Evolutionary conservation across 2,888 invertebrate species (phyloP).

Genomic region (Drosophila phalerata): DNA sequence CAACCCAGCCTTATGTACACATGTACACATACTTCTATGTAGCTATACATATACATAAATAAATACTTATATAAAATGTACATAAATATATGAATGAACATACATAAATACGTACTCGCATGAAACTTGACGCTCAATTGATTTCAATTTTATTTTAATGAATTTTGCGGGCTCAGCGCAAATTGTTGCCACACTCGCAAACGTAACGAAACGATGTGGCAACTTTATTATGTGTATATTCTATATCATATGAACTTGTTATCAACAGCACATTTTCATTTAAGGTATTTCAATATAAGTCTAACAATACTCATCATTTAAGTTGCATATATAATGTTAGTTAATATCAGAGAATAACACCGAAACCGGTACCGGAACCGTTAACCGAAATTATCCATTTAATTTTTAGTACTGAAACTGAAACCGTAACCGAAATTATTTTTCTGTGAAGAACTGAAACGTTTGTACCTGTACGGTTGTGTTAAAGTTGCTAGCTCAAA

Average conservation of each 20-base stretch:
- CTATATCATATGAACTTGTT: neutral
- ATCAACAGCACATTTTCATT: conserved; percentile 8
- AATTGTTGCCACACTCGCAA: conserved; percentile 40
- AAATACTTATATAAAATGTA: neutral
- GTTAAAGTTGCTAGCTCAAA: too few relatives aligned
- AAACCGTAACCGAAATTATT: too few relatives aligned
- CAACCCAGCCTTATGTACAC: conserved; percentile 1
- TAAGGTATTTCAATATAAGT: neutral
- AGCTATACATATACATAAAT: neutral
- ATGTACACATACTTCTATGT: neutral
- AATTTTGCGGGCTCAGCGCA: conserved; percentile 56
- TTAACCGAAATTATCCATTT: too few relatives aligned
- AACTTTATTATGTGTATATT: conserved; percentile 15
- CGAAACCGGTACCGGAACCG: too few relatives aligned
- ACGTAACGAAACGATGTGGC: conserved; percentile 11
- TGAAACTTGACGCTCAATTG: conserved; percentile 65
- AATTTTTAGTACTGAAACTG: too few relatives aligned
- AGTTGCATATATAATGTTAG: neutral
- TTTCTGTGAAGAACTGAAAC: too few relatives aligned
- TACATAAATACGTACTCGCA: conserved; percentile 20
- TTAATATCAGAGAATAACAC: too few relatives aligned
- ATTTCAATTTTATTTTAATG: conserved; percentile 73
- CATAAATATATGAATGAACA: conserved; percentile 23
- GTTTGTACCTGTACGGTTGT: too few relatives aligned
- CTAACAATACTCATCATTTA: neutral